Conservation (phyloP, 2,113 vertebrate genomes). For the Aptenodytes forsteri region DNA sequence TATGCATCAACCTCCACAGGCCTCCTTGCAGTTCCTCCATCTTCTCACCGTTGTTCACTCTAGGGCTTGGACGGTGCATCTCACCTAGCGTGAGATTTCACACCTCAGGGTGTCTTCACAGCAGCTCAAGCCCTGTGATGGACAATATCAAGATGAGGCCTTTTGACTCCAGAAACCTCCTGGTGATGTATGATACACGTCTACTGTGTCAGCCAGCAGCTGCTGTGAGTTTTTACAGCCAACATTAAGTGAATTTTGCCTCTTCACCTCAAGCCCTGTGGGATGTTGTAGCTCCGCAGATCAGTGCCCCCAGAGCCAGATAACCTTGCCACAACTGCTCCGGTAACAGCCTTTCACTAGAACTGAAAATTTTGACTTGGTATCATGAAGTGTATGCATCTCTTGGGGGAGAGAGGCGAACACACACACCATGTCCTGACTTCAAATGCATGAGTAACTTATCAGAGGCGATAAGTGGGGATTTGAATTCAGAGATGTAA, state of each 20-base stretch:
- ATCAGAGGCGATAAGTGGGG: neutral
- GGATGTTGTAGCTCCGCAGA: neutral
- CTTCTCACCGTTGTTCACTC: neutral
- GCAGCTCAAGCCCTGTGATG: neutral
- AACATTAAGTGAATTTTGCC: neutral
- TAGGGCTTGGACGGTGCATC: neutral
- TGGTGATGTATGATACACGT: neutral
- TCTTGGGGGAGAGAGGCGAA: neutral
- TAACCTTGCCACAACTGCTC: neutral
- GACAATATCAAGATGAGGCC: neutral
- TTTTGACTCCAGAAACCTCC: neutral
- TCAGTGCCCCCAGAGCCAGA: neutral
- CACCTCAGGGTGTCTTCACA: neutral
- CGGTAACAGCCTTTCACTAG: neutral
- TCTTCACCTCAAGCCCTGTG: fast-evolving
- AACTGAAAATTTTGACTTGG: fast-evolving
- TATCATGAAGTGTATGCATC: neutral
- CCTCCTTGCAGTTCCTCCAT: neutral
- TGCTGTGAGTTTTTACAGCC: neutral
- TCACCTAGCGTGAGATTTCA: neutral
- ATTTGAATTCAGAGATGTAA: slow-evolving; percentile 8
- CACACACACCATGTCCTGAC: neutral
- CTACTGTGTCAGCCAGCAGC: neutral
- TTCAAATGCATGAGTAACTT: neutral
- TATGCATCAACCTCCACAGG: neutral